A percentile compares a stretch with the other conserved stretches of the same genome.
These are phyloP conservation scores for Hemaris fuciformis DNA, from an alignment of 2,888 invertebrate species.

Conservation along the genomic window DNA sequence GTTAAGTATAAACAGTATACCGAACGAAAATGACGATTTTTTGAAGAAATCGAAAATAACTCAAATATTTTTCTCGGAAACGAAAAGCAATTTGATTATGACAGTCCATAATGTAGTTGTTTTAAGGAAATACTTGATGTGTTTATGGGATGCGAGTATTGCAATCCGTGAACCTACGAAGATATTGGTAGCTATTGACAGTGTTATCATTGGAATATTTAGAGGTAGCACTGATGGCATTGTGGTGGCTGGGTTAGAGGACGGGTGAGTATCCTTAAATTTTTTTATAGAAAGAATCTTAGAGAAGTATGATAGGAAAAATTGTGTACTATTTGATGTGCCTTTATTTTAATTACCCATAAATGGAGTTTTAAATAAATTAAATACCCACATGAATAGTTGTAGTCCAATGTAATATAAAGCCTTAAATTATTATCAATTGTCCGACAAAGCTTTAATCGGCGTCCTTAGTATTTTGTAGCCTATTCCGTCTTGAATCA, in stretches of 20 bases:
- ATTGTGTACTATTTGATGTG: constrained; percentile 22
- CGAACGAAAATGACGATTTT: constrained; percentile 36
- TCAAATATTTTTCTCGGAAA: constrained; percentile 53
- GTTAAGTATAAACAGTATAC: constrained; percentile 43
- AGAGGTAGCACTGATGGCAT: constrained; percentile 59
- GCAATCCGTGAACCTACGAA: constrained; percentile 57
- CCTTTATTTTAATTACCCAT: background rate
- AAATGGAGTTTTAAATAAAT: too few species aligned
- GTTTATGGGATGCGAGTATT: constrained; percentile 68
- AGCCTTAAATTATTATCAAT: too few species aligned
- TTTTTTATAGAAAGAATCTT: too few species aligned
- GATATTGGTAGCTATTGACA: constrained; percentile 58
- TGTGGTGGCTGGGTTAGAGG: constrained; percentile 63
- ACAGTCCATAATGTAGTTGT: constrained; percentile 49
- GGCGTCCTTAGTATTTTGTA: too few species aligned
- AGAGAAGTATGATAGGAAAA: too few species aligned
- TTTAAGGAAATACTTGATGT: constrained; percentile 47
- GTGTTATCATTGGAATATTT: constrained; percentile 53
- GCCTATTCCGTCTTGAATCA: too few species aligned
- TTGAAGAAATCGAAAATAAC: constrained; percentile 50
- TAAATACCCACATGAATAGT: too few species aligned
- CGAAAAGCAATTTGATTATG: constrained; percentile 55
- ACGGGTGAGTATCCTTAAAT: too few species aligned
- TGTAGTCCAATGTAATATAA: too few species aligned
- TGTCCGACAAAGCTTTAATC: too few species aligned